Base-by-base conservation (phyloP, 2,888 invertebrate genomes). In the Pammene fasciana region DNA sequence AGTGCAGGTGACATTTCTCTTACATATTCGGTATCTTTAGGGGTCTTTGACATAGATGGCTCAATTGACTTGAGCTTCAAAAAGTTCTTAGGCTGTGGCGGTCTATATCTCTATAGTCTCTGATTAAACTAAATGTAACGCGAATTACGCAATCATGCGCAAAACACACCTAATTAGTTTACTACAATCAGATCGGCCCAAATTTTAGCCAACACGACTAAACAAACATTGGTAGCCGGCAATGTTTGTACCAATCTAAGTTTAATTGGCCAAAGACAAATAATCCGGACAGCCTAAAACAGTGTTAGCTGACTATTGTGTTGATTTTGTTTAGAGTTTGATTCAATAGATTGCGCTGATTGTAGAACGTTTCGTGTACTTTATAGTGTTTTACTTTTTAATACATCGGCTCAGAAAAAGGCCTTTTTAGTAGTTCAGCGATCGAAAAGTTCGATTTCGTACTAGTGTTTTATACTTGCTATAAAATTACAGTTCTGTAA, bases 231-330 rank as follows among this genome's bases (percentile, higher is more conserved):
- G 59, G 59, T 60, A 52, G 54, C 54, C 18, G 26, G 52, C 67
- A 67, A 67, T 67, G 67, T 67, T 67, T 61, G 55, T 38, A 11
- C 67, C 60, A 67, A 61, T 61, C 38, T 48, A 48, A 41, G n/a
- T 60, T 55, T 67, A 67, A 67, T 67, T 67, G 60, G 67, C 52
- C 61, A 45, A 67, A 67, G 61, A 26, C 61, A 67, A 67, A 67
- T 67, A 67, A 61, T 45, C 60, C 46, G 48, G 50, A 57, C 57
- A 43, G 59, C 59, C 67, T 67, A 60, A 67, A 67, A 67, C 46
- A 59, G 66, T 67, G 52, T 67, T 67, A 54, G 54, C 5, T 46
- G 61, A 61, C 67, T 61, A 61, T 67, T 65, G 65, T 67, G 67
- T 67, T 67, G 60, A 60, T 67, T 67, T 52, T 50, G 67, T 66